A percentile compares a stretch with the other conserved stretches of the same genome.
Conservation (phyloP, 2,113 vertebrate genomes). For the Silurus meridionalis region DNA sequence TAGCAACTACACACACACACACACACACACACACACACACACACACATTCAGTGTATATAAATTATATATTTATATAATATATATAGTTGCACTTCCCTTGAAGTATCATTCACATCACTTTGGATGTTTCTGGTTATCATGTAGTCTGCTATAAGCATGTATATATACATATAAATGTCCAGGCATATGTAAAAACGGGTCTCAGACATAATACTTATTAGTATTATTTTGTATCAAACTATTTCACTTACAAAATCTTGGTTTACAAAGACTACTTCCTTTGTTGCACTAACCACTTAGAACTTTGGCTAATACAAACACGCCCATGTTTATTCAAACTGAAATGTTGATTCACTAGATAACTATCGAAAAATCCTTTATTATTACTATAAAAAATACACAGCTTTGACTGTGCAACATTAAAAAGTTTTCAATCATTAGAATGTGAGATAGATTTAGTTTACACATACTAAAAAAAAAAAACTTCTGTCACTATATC, state of each 20-base stretch:
- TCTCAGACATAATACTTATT: background rate
- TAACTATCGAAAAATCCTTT: background rate
- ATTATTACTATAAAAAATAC: background rate
- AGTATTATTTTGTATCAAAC: background rate
- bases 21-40: no score
- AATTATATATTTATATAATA: no score
- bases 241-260: background rate
- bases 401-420: background rate
- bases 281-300: background rate
- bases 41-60: no score
- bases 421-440: background rate
- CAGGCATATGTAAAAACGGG: background rate
- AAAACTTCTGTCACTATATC: background rate
- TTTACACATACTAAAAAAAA: background rate
- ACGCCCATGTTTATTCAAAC: background rate
- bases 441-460: background rate
- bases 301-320: background rate
- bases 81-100: no score
- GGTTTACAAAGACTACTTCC: conserved; percentile 5
- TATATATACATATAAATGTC: background rate
- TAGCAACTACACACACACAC: no score
- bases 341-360: background rate
- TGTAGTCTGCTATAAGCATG: no score
- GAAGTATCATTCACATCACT: no score
- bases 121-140: no score